These are phyloP conservation scores for Gymnoscopelus braueri DNA, from an alignment of 2,797 vertebrate genomes.

Conservation along the genomic window DNA sequence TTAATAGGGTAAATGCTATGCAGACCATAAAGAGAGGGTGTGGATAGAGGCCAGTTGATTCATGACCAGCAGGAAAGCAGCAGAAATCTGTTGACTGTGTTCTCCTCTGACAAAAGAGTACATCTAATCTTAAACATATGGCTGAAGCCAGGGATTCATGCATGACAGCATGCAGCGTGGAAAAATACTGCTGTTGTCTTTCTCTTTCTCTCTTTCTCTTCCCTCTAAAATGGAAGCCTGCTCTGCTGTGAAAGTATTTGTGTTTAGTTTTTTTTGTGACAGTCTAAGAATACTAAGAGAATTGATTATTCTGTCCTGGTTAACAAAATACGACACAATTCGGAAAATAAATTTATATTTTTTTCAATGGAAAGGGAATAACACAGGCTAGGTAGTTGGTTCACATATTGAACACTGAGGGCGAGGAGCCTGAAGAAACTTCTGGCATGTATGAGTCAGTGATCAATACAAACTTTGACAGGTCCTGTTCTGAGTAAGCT, in stretches of 20 bases:
- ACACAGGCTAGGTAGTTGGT: too few relatives aligned
- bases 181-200: constrained; percentile 60
- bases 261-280: constrained; percentile 25
- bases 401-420: too few relatives aligned
- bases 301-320: not conserved
- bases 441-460: too few relatives aligned
- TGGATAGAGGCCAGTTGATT: constrained; percentile 63
- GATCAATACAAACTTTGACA: too few relatives aligned
- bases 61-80: constrained; percentile 63
- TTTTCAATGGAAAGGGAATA: not conserved
- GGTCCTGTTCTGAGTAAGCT: too few relatives aligned
- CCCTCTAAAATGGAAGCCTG: constrained; percentile 32
- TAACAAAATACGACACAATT: not conserved
- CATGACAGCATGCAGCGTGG: constrained; percentile 67
- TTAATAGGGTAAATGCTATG: constrained; percentile 42
- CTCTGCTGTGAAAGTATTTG: constrained; percentile 38
- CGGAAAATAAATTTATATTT: constrained; percentile 8
- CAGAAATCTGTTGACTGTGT: constrained; percentile 69
- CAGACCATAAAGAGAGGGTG: constrained; percentile 46
- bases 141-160: constrained; percentile 57
- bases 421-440: too few relatives aligned
- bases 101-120: constrained; percentile 71
- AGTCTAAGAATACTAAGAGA: not conserved
- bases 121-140: constrained; percentile 82
- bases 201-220: constrained; percentile 23